phyloP scores from a whole-genome alignment of 2,888 invertebrate genomes.

The Drosophila demipolita region DNA sequence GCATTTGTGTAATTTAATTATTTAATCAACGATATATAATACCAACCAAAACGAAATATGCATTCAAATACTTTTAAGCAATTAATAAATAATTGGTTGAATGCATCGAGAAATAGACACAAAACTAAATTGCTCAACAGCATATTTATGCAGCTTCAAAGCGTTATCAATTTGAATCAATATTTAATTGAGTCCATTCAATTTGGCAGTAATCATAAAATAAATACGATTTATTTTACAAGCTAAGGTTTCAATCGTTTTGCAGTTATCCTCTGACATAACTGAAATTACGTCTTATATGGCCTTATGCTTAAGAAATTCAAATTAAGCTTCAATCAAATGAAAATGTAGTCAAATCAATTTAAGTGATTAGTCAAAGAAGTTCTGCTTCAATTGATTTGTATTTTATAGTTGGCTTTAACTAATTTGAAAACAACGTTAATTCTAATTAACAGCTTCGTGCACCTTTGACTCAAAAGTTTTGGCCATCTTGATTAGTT shows the following conservation, averaged over 20 bases:
- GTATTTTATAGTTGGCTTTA: background rate
- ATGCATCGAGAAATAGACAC: background rate
- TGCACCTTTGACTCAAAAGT: slow-evolving; percentile 13
- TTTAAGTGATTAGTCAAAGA: background rate
- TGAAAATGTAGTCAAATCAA: background rate
- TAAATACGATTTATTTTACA: background rate
- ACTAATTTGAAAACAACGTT: background rate
- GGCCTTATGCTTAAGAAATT: background rate
- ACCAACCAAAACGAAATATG: background rate
- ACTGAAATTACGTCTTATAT: background rate
- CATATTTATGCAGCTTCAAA: background rate
- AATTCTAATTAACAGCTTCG: background rate
- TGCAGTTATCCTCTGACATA: background rate
- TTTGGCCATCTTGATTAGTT: slow-evolving; percentile 54
- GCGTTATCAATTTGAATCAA: slow-evolving; percentile 9
- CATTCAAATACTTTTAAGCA: background rate
- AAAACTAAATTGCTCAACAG: background rate
- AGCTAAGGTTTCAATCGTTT: background rate
- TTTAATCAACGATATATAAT: background rate
- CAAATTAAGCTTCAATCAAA: background rate
- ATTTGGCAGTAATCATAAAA: background rate
- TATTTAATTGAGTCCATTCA: slow-evolving; percentile 9
- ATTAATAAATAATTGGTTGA: slow-evolving; percentile 2
- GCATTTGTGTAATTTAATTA: slow-evolving; percentile 9
- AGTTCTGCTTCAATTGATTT: background rate